A percentile compares a stretch with the other conserved stretches of the same genome.
phyloP scores from a whole-genome alignment of 2,797 vertebrate species.

The Phalloptychus januarius region DNA sequence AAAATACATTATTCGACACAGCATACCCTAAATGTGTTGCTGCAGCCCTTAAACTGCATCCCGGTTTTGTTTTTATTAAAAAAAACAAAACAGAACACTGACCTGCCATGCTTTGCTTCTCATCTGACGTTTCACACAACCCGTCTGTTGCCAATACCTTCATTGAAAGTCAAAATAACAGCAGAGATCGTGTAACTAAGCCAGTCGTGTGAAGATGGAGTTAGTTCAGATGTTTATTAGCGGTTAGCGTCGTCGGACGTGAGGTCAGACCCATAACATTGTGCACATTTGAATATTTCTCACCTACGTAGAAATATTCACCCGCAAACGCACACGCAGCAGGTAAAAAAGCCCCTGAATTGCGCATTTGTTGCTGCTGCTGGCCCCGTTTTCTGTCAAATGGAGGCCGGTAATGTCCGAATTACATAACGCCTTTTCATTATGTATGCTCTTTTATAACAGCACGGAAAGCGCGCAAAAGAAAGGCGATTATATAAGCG shows the following conservation, averaged over 20 bases:
- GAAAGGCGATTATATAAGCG: constrained; percentile 59
- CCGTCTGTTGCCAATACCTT: background rate
- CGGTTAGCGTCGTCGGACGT: background rate
- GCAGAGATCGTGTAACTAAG: background rate
- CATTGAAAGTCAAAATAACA: background rate
- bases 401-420: constrained; percentile 14
- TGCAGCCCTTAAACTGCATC: background rate
- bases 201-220: background rate
- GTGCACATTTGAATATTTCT: constrained; percentile 20
- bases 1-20: background rate
- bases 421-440: constrained; percentile 58
- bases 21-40: background rate
- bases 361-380: constrained; percentile 27
- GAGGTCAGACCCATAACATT: too few relatives aligned
- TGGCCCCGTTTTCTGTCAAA: constrained; percentile 37
- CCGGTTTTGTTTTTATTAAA: background rate
- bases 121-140: background rate
- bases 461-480: constrained; percentile 15
- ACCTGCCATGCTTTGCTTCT: background rate
- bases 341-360: constrained; percentile 28
- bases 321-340: background rate
- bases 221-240: background rate
- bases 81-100: background rate
- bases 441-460: constrained; percentile 44
- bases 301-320: constrained; percentile 11